A percentile compares a stretch with the other conserved stretches of the same genome.
Conservation (phyloP, 2,888 invertebrate genomes). For the Caenorhabditis macrosperma region DNA sequence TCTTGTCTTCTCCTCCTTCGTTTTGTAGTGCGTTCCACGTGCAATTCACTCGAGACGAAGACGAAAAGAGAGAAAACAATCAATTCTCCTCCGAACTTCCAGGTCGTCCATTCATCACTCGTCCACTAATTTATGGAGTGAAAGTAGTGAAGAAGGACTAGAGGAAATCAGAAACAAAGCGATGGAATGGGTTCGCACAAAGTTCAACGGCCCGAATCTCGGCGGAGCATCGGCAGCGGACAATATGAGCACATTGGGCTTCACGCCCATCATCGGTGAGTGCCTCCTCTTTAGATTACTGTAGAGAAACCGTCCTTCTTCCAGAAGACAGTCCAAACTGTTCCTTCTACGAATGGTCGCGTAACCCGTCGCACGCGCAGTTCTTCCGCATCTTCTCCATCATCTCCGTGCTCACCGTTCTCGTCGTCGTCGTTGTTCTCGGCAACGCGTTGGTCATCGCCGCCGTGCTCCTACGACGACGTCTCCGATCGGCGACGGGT, state of each 20-base stretch:
- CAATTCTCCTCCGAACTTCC: too few species aligned
- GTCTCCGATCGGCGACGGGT: conserved; percentile 93
- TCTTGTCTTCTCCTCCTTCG: neutral
- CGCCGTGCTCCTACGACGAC: conserved; percentile 78
- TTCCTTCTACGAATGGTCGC: conserved; percentile 77
- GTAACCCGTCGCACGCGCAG: conserved; percentile 76
- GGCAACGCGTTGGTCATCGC: conserved; percentile 80
- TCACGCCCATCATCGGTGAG: conserved; percentile 37
- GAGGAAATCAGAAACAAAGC: neutral
- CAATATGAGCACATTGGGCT: conserved; percentile 31
- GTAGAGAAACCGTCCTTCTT: neutral
- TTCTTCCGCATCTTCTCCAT: conserved; percentile 80
- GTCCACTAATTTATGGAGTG: conserved; percentile 37
- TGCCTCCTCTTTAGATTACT: neutral
- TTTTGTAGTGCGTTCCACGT: conserved; percentile 14
- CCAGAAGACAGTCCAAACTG: conserved; percentile 64
- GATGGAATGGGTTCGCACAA: conserved; percentile 51
- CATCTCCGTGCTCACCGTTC: conserved; percentile 78
- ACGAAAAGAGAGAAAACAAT: too few species aligned
- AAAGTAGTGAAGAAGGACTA: neutral
- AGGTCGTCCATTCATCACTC: conserved; percentile 11
- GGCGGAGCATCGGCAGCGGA: neutral
- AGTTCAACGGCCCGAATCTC: conserved; percentile 21
- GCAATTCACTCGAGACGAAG: conserved; percentile 8
- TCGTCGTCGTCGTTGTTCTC: conserved; percentile 79